Conservation (phyloP, 2,113 vertebrate species). For the Xenus cinereus region DNA sequence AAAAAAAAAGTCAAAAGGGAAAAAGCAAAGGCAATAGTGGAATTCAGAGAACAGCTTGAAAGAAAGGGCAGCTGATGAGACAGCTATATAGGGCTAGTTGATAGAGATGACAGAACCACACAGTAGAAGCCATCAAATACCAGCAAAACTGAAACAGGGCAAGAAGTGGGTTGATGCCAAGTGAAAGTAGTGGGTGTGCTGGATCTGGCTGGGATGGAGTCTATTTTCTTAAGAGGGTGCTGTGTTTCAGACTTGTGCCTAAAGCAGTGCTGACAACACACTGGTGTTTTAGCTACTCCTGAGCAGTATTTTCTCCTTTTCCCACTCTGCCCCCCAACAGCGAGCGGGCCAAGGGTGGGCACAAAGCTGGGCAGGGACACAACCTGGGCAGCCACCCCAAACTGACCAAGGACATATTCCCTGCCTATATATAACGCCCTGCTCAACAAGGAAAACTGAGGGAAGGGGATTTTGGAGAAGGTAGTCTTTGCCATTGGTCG, state of each 20-base stretch:
- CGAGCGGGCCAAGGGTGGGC: neutral
- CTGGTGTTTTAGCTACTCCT: neutral
- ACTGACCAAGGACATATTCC: neutral
- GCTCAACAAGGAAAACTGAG: neutral
- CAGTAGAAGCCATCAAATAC: neutral
- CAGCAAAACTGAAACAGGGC: rapidly evolving
- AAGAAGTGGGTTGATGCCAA: neutral
- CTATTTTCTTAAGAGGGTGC: neutral
- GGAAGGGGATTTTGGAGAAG: neutral
- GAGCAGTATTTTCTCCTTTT: neutral
- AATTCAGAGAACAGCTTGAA: neutral
- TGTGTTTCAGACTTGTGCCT: neutral
- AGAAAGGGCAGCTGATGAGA: neutral
- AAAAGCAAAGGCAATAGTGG: neutral
- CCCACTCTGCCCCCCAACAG: neutral
- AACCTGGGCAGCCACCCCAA: neutral
- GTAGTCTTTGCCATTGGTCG: neutral
- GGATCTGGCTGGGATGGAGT: neutral
- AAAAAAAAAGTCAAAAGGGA: neutral
- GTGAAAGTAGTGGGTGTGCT: neutral
- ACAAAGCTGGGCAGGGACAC: neutral
- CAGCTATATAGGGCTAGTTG: neutral
- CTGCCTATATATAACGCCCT: neutral
- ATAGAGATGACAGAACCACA: neutral
- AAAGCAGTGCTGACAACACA: neutral